These are phyloP conservation scores for Mormyrus iriodes DNA, from an alignment of 2,113 vertebrate species.

Conservation along the genomic window DNA sequence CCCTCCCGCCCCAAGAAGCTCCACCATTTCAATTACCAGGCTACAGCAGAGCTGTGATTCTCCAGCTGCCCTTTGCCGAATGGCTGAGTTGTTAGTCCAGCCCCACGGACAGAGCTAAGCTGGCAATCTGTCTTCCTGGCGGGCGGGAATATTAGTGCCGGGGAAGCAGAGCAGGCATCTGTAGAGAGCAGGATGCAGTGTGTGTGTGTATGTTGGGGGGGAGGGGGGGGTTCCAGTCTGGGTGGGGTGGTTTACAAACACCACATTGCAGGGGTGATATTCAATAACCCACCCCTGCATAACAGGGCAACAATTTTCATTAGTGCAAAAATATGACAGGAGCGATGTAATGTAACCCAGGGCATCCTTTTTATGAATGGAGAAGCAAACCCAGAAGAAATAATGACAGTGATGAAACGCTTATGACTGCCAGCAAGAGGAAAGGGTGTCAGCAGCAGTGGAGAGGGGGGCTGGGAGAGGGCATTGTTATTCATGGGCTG, in stretches of 20 bases:
- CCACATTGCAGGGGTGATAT: neutral
- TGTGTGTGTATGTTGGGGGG: no score
- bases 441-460: neutral
- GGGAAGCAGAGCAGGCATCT: neutral
- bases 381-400: neutral
- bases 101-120: neutral
- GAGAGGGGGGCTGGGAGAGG: neutral
- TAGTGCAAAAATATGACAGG: neutral
- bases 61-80: neutral
- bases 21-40: neutral
- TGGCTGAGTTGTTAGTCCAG: neutral
- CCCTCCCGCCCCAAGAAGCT: neutral
- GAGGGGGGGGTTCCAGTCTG: no score
- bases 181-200: neutral
- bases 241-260: neutral
- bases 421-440: neutral
- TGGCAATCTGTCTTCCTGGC: neutral
- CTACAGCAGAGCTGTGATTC: neutral
- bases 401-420: constrained; percentile 7
- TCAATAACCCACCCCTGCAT: neutral
- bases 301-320: neutral
- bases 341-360: neutral
- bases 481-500: constrained; percentile 54
- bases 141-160: neutral
- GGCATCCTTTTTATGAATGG: neutral